Evolutionary conservation across 2,113 vertebrate genomes (phyloP), one percentile per base, ranked within the genome.

Genomic region (Bufo bufo): DNA sequence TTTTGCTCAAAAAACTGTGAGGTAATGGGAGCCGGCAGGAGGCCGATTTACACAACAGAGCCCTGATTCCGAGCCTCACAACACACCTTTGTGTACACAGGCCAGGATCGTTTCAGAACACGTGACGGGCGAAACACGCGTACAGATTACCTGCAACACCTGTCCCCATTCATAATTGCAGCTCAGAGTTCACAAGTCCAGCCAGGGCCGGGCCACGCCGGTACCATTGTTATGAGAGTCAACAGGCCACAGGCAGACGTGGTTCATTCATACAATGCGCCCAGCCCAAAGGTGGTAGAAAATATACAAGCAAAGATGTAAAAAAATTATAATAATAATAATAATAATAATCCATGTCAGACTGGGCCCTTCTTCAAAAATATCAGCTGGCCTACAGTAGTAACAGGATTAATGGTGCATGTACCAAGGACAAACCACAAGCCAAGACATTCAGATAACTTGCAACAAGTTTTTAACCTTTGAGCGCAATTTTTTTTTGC

Each of bases 31-130:
- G 17, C 33, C 16, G 11, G 52, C n/a, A 17, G 56, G 12, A 16
- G 63, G 63, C 1, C 16, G 7, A 7, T 69, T 1, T 23, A 33
- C 49, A 54, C 59, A 72, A 23, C 49, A 72, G 0, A 58, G 43
- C 4, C 71, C 43, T 19, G 71, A 74, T 17, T 11, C 65, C 1
- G 23, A 72, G 11, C 33, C 50, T 0, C 49, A 49, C 72, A 74
- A 63, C 52, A 63, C 84, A 77, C 74, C 84, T 72, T 66, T 85
- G 54, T 85, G 66, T 75, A 77, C 56, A 11, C 33, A 61, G 84
- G 54, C 43, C 54, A 74, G 50, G 54, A 5, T 47, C 54, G 63
- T 23, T n/a, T 85, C 84, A 85, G 9, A 23, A 14, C 71, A 61
- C 43, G 56, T 81, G 54, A 59, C 7, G 9, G 56, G 17, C 13